A percentile compares a stretch with the other conserved stretches of the same genome.
phyloP scores from a whole-genome alignment of 92 coral and sea anemone genomes.

The Paramuricea clavata region DNA sequence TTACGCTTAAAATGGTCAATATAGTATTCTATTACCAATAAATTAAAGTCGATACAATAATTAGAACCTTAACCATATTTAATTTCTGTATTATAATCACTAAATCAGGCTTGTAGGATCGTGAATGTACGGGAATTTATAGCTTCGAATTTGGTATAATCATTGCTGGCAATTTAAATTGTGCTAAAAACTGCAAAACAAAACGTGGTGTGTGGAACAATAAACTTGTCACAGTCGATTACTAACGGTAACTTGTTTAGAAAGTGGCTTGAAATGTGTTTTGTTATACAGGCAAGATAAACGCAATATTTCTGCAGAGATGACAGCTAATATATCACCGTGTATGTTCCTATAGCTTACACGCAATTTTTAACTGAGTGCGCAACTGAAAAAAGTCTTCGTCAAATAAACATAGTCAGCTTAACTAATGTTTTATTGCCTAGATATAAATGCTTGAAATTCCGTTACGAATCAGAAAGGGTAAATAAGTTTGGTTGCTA shows the following conservation, averaged over 20 bases:
- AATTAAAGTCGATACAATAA: not conserved
- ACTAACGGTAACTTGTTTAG: conserved; percentile 27
- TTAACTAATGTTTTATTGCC: not conserved
- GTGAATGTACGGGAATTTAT: not conserved
- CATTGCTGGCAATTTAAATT: conserved; percentile 13
- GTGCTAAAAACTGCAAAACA: conserved; percentile 12
- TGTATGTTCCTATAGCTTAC: not conserved
- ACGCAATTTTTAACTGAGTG: not conserved
- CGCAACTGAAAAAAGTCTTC: not conserved
- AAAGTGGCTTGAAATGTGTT: conserved; percentile 13
- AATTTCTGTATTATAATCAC: too few relatives aligned
- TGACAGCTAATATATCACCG: not conserved
- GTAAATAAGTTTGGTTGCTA: not conserved
- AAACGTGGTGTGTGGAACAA: conserved; percentile 17
- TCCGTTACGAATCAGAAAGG: not conserved
- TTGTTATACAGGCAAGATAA: conserved; percentile 16
- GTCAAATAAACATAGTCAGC: not conserved
- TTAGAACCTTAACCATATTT: not conserved
- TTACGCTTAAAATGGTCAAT: not conserved
- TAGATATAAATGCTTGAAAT: not conserved
- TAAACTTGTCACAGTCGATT: conserved; percentile 39
- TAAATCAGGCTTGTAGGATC: not conserved
- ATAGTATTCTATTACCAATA: not conserved
- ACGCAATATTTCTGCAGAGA: not conserved
- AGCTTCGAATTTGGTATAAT: not conserved